phyloP scores from a whole-genome alignment of 2,797 vertebrate genomes.

The Sylvia borin region DNA sequence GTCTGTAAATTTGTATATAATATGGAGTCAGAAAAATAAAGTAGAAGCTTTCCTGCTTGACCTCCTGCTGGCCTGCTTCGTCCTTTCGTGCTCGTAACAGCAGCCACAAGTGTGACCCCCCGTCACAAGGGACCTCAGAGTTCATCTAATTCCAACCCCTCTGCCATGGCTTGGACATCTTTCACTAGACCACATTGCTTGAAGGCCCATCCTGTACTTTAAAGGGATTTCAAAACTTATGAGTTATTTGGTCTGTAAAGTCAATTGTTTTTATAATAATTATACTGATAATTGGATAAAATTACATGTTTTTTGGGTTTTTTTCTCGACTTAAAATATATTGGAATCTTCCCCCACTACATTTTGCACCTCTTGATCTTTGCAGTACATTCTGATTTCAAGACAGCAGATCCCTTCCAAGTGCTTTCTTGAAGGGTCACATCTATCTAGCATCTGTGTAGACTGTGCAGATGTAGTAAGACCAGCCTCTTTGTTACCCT shows the following conservation, averaged over 20 bases:
- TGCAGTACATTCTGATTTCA: background rate
- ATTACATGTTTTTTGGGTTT: background rate
- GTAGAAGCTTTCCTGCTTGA: too few relatives aligned
- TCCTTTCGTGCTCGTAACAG: too few relatives aligned
- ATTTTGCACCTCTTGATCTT: background rate
- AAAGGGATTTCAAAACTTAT: background rate
- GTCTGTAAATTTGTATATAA: too few relatives aligned
- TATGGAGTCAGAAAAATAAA: too few relatives aligned
- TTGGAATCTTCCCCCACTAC: background rate
- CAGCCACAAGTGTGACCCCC: too few relatives aligned
- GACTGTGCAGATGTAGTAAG: background rate
- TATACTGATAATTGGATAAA: background rate
- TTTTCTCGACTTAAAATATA: background rate
- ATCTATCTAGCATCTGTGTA: background rate
- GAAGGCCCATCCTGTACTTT: background rate
- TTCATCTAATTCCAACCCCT: background rate
- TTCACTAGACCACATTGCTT: background rate
- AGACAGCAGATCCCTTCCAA: background rate
- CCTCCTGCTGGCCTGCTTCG: too few relatives aligned
- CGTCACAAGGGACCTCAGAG: background rate
- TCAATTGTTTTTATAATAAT: background rate
- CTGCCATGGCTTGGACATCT: background rate
- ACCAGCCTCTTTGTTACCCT: background rate
- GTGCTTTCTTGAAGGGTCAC: background rate
- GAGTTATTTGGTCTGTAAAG: background rate